Percentiles rank a stretch among this genome's conserved stretches.
phyloP scores from a whole-genome alignment of 2,888 invertebrate species.

The Myathropa florea region DNA sequence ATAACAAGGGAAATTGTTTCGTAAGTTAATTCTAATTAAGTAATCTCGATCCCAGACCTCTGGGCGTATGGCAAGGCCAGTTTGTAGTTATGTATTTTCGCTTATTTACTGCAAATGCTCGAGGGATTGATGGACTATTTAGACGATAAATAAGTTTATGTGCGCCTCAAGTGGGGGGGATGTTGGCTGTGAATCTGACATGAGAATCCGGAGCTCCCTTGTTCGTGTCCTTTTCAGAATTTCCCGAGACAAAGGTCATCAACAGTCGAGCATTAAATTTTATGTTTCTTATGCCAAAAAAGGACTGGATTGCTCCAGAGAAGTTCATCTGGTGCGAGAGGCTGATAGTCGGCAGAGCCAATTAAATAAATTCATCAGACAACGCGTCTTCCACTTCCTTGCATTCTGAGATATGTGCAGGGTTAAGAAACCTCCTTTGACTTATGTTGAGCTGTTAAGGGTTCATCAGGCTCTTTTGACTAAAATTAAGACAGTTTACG shows the following conservation, averaged over 20 bases:
- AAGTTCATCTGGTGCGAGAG: background rate
- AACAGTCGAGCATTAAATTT: background rate
- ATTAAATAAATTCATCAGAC: background rate
- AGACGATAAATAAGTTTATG: background rate
- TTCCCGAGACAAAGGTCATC: background rate
- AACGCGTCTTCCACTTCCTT: background rate
- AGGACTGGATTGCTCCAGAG: background rate
- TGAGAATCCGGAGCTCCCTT: background rate
- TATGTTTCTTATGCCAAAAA: background rate
- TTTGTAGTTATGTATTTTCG: background rate
- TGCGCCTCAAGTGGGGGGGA: background rate
- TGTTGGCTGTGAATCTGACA: background rate
- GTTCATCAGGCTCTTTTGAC: background rate
- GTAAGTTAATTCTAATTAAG: background rate
- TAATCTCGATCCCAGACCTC: background rate
- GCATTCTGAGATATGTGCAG: background rate
- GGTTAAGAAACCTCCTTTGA: background rate
- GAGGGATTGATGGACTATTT: background rate
- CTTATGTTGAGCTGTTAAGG: background rate
- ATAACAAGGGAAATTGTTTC: background rate
- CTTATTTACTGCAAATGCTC: background rate
- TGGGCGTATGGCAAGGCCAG: background rate
- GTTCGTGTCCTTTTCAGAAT: background rate
- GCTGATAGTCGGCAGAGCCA: background rate
- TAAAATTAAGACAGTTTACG: background rate